These are phyloP conservation scores for Acanthurus leucopareius DNA, from an alignment of 2,797 vertebrate genomes.

Conservation along the genomic window DNA sequence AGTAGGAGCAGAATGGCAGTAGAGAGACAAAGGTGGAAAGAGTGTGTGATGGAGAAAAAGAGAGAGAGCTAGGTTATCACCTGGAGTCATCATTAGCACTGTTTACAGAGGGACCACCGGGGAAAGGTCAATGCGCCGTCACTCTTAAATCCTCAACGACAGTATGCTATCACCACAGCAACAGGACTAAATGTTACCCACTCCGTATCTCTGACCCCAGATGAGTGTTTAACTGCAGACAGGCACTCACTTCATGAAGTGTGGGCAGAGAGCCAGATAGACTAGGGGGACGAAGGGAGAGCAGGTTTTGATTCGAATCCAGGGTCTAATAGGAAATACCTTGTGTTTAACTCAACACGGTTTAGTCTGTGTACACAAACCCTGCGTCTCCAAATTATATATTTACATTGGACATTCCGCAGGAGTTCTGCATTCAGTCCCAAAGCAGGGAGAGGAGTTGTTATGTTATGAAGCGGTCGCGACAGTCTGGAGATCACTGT, in stretches of 20 bases:
- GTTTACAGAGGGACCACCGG: conserved; percentile 77
- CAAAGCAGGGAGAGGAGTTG: neutral
- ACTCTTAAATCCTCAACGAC: conserved; percentile 68
- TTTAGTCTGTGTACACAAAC: neutral
- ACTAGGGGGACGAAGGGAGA: neutral
- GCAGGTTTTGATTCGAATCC: conserved; percentile 22
- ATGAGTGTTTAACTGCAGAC: conserved; percentile 53
- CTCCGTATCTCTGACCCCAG: conserved; percentile 31
- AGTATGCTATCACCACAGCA: conserved; percentile 24
- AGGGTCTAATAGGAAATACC: neutral
- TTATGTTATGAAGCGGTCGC: too few species aligned
- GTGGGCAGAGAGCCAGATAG: conserved; percentile 27
- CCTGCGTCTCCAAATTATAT: neutral
- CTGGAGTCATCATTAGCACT: conserved; percentile 75
- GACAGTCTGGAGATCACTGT: neutral
- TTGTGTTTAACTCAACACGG: neutral
- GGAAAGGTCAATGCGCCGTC: conserved; percentile 74
- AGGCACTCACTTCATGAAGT: conserved; percentile 57
- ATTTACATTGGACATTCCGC: neutral
- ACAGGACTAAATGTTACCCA: conserved; percentile 33
- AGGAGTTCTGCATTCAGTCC: neutral
- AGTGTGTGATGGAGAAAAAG: conserved; percentile 5
- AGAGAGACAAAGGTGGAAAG: conserved; percentile 13
- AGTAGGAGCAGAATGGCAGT: conserved; percentile 5
- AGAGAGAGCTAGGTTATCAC: conserved; percentile 63